Base-by-base conservation (phyloP, 2,888 invertebrate genomes). In the Drosophila antonietae region DNA sequence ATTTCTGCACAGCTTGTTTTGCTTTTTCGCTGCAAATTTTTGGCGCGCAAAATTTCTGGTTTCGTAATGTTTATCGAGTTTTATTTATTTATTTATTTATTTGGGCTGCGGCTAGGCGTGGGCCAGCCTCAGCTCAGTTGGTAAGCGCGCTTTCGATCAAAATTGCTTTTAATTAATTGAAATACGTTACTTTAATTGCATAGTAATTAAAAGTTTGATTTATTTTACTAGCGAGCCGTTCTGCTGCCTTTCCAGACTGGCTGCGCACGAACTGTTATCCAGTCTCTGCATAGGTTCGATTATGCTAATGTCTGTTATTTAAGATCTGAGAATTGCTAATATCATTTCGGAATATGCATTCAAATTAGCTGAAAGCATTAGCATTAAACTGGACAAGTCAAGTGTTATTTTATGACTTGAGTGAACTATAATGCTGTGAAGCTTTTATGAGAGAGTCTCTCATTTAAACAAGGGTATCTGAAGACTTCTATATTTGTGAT, bases 131-230 rank as follows among this genome's bases (percentile, higher is more conserved):
- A 31, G 31, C 6, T 18, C 23, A 28, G 49, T 12, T 33, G 35
- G 37, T 35, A 10, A 39, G 37, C 63, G 51, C 53, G 68, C 44
- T 44, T 70, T 71, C 80, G 81, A 83, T 87, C 75, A 75, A 79
- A 51, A 74, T 61, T 73, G 80, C 59, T 65, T 84, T 87, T 90
- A 89, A 89, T 87, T 90, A 89, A 86, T 90, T 90, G 74, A 89
- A 86, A 90, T 90, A 79, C 90, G 86, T 79, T 90, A 79, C 70
- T 73, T 87, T 89, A 87, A 90, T 84, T 87, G 74, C 89, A 72
- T 63, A 28, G 78, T 79, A 89, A 89, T 90, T 90, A 86, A 90
- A 79, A 75, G 49, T 79, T 89, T 90, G 88, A 90, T 81, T 89
- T 89, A 87, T 89, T 67, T 68, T 71, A 68, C 46, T 10, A 14